Base-by-base conservation (phyloP, 2,797 vertebrate species). In the Xiphophorus birchmanni region DNA sequence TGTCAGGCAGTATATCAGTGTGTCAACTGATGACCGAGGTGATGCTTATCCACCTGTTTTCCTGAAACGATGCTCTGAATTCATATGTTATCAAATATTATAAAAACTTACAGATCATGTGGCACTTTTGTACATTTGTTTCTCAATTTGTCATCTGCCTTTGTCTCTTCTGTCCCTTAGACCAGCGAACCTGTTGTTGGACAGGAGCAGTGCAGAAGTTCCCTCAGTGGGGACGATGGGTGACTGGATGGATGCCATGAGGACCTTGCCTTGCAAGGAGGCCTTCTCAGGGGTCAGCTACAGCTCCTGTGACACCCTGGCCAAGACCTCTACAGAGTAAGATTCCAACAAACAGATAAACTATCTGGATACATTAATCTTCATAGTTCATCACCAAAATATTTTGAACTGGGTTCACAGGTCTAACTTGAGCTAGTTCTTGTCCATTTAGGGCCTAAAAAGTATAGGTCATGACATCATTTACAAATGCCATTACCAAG, bases 291-390 rank as follows among this genome's bases (percentile, higher is more conserved):
- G 98, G 0, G 97, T 99, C 91, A 97, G 98, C 93, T 99, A 99
- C 94, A 99, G 97, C 88, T 98, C 98, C 84, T 99, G 98, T 76
- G 97, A 99, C 87, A 99, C 98, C 45, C 96, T 99, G 93, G 97
- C 98, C 95, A 99, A 99, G 95, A 97, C 98, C 84, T 97, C 98
- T 85, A 97, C 97, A 83, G 98, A 99, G 98, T 99, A 97, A 99
- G 98, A 82, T 79, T 69, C 76, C 45, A 54, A 80, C 84, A 84
- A 83, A 72, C 60, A 81, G 37, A 80, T 78, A 81, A 69, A 80
- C 72, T 63, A 15, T 60, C 56, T 17, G 15, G 35, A 37, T 37
- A 4, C 32, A 37, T 65, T 37, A 7, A 65, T 65, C 60, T 35
- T 65, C 11, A 37, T 37, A 65, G 32, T 40, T 67, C 60, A 63